Percentiles rank a stretch among this genome's conserved stretches.
Conservation (phyloP, 2,888 invertebrate genomes). For the Cremastobaeus sp. region DNA sequence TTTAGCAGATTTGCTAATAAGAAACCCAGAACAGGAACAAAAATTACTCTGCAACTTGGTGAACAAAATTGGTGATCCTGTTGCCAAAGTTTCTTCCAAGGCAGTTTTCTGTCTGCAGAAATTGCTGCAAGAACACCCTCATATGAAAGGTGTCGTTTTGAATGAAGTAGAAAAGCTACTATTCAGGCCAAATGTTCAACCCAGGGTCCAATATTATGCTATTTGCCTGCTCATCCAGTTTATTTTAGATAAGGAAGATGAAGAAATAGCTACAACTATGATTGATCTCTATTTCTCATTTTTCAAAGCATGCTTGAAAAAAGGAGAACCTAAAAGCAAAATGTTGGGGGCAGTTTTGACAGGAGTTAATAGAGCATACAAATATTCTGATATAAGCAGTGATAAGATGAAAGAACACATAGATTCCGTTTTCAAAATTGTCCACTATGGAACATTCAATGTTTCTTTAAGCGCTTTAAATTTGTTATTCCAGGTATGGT, state of each 20-base stretch:
- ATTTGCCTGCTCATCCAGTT: conserved; percentile 95
- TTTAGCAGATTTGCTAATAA: conserved; percentile 86
- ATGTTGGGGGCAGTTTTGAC: conserved; percentile 90
- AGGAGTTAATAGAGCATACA: conserved; percentile 91
- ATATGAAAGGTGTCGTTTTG: conserved; percentile 93
- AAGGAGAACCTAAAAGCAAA: conserved; percentile 89
- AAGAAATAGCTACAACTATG: conserved; percentile 87
- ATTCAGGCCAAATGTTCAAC: conserved; percentile 91
- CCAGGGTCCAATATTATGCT: conserved; percentile 94
- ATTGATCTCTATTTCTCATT: conserved; percentile 96
- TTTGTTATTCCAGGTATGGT: conserved; percentile 79
- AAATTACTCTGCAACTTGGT: conserved; percentile 88
- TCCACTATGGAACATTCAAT: conserved; percentile 88
- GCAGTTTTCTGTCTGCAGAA: conserved; percentile 91
- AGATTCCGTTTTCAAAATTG: conserved; percentile 88
- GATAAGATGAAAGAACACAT: conserved; percentile 82
- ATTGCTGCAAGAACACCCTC: conserved; percentile 90
- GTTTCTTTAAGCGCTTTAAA: conserved; percentile 81
- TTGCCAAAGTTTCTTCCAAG: conserved; percentile 91
- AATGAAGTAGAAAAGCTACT: conserved; percentile 93
- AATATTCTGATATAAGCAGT: conserved; percentile 85
- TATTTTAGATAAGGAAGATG: conserved; percentile 85
- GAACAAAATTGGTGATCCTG: conserved; percentile 97
- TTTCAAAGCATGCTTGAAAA: conserved; percentile 94
- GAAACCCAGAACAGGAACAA: conserved; percentile 92